Base-by-base conservation (phyloP, 2,113 vertebrate genomes). In the Pyrgilauda ruficollis region DNA sequence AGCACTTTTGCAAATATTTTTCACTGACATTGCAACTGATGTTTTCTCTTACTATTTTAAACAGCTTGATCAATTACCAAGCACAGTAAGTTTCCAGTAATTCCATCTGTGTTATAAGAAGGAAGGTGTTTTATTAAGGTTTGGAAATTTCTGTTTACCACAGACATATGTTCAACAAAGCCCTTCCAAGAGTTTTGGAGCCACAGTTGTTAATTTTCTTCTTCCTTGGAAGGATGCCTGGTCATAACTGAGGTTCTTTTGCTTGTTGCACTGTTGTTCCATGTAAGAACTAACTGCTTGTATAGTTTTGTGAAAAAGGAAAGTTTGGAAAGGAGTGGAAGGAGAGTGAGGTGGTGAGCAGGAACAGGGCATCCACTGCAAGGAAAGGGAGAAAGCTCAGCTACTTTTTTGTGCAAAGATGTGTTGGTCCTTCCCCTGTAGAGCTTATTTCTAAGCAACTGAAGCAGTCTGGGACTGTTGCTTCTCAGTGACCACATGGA, bases 1-100 rank as follows among this genome's bases (percentile, higher is more conserved):
- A 97, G 97, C 94, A 93, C 59, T 96, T 97, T 69, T 75, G 39
- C 49, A 68, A 77, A 75, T 58, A 4, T 66, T 92, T 93, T 96
- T 94, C 66, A 83, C 75, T 82, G 80, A 79, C 46, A 59, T 64
- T 79, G 64, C 33, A 89, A 35, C 53, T 76, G 37, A 30, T 80
- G 39, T 79, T 95, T 90, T 76, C 49, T 56, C 62, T 56, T 85
- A 87, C 30, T 87, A 35, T 84, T 95, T 97, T 83, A 82, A 94
- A 90, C 26, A 87, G 41, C 52, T 91, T 95, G 95, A 96, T 94
- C 30, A 13, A 90, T 94, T 70, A 95, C 79, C 68, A 88, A 84
- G 90, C 49, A 92, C 76, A 73, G 6, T 50, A 63, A 52, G 55
- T 96, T 94, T 62, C 43, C 74, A 10, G 7, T 87, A 93, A 96